phyloP scores from a whole-genome alignment of 2,888 invertebrate genomes.

The Syritta pipiens region DNA sequence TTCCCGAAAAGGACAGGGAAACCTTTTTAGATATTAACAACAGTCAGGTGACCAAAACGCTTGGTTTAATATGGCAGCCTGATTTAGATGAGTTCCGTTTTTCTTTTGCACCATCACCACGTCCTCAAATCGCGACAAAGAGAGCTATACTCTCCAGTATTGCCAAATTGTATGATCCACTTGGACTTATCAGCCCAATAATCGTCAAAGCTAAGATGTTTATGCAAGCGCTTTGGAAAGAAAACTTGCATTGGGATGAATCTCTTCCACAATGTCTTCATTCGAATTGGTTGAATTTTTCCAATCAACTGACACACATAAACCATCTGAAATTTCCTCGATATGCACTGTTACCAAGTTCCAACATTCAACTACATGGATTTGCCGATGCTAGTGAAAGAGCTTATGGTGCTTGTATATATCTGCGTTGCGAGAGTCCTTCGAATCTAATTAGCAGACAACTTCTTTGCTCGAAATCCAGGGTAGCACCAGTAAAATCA shows the following conservation, averaged over 20 bases:
- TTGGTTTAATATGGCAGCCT: slow-evolving; percentile 1
- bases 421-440: background rate
- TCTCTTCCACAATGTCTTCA: background rate
- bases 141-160: background rate
- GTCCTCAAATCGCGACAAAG: background rate
- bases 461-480: background rate
- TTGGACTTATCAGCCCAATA: background rate
- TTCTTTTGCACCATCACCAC: background rate
- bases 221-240: background rate
- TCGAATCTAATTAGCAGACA: background rate
- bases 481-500: background rate
- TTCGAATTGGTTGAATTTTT: background rate
- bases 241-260: background rate
- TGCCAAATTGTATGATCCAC: background rate
- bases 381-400: background rate
- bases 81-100: background rate
- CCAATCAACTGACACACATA: background rate
- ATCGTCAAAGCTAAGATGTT: background rate
- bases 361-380: background rate
- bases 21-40: background rate
- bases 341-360: background rate
- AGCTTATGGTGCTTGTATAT: background rate
- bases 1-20: background rate
- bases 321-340: background rate
- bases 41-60: background rate